A percentile compares a stretch with the other conserved stretches of the same genome.
These are phyloP conservation scores for Anomalospiza imberbis DNA, from an alignment of 2,797 vertebrate species.

Conservation along the genomic window DNA sequence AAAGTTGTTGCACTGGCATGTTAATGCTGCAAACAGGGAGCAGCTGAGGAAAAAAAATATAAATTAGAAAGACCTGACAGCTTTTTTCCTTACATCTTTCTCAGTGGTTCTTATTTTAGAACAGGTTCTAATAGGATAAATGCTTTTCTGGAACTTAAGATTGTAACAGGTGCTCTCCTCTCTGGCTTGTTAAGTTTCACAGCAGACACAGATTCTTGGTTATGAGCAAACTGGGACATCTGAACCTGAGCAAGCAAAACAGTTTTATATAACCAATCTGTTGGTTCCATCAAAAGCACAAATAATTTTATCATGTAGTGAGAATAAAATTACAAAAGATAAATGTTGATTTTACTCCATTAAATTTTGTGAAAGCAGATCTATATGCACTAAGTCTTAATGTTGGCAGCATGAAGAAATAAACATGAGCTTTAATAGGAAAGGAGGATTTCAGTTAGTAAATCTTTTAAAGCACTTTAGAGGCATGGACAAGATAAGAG, in stretches of 20 bases:
- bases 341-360: neutral
- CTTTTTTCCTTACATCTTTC: neutral
- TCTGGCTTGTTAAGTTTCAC: neutral
- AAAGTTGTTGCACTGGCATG: neutral
- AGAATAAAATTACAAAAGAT: neutral
- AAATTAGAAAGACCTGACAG: neutral
- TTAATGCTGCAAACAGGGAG: neutral
- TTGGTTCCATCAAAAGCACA: neutral
- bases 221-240: neutral
- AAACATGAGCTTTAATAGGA: neutral
- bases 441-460: neutral
- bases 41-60: neutral
- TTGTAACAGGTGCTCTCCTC: neutral
- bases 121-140: neutral
- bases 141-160: neutral
- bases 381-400: neutral
- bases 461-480: neutral
- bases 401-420: neutral
- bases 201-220: neutral
- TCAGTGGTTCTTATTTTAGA: neutral
- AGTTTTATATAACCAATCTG: neutral
- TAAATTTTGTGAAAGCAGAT: neutral
- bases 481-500: neutral
- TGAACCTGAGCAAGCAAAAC: neutral
- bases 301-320: neutral